A percentile compares a stretch with the other conserved stretches of the same genome.
Conservation (phyloP, 2,113 vertebrate species). For the Accipiter virgatus region DNA sequence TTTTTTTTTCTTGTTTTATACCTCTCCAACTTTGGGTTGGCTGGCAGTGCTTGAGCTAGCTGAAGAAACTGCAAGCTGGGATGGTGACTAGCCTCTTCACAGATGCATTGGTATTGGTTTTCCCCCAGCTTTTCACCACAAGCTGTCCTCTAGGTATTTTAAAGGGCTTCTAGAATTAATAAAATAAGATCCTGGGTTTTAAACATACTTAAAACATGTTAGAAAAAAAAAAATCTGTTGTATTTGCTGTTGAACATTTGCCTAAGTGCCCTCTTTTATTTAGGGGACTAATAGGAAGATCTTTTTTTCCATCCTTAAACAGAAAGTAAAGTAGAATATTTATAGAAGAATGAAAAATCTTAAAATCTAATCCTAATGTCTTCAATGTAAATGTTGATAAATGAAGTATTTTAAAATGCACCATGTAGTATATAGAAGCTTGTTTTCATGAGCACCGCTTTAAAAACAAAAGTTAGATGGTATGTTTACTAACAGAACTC, state of each 20-base stretch:
- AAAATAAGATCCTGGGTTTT: not conserved
- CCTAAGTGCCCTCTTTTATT: not conserved
- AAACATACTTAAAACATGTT: not conserved
- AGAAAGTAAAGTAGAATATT: not conserved
- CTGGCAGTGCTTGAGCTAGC: not conserved
- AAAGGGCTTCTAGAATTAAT: not conserved
- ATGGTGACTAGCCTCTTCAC: not conserved
- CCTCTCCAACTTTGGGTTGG: not conserved
- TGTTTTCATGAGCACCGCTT: not conserved
- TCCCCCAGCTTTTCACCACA: not conserved
- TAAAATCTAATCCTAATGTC: not conserved
- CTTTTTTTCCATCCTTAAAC: not conserved
- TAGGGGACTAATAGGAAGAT: not conserved
- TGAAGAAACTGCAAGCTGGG: not conserved
- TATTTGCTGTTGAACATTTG: not conserved
- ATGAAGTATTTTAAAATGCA: not conserved
- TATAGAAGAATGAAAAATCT: not conserved
- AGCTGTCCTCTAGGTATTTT: not conserved
- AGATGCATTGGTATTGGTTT: not conserved
- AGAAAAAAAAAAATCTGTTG: not conserved
- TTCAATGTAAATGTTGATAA: not conserved
- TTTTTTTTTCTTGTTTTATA: not conserved
- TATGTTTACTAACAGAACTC: not conserved
- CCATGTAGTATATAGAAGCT: not conserved
- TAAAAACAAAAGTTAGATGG: not conserved